Conservation (phyloP, 1,140 invertebrate species). For the Drosophila hydei region DNA sequence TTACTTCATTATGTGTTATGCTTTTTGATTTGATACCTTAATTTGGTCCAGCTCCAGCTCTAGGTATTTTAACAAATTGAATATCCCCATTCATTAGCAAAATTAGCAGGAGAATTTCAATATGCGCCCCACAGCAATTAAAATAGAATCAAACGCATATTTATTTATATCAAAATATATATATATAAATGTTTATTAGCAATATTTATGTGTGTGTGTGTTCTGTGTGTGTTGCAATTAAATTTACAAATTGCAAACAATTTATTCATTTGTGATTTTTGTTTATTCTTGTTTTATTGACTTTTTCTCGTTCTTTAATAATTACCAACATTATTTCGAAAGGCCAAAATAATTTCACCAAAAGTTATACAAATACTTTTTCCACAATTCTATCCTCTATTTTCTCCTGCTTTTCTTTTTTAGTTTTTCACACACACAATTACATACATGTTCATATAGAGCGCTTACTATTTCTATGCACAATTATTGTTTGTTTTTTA, state of each 20-base stretch:
- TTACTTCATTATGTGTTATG: slow-evolving; percentile 71
- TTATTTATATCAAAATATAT: slow-evolving; percentile 58
- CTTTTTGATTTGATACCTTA: slow-evolving; percentile 71
- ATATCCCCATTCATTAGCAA: slow-evolving; percentile 45
- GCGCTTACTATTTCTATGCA: slow-evolving; percentile 42
- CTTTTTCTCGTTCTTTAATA: slow-evolving; percentile 29
- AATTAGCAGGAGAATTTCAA: slow-evolving; percentile 27
- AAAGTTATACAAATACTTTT: slow-evolving; percentile 12
- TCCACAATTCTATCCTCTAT: slow-evolving; percentile 9
- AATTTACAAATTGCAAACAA: slow-evolving; percentile 42
- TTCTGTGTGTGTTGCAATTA: slow-evolving; percentile 30
- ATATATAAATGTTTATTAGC: slow-evolving; percentile 68
- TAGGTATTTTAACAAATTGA: slow-evolving; percentile 43
- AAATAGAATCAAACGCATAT: slow-evolving; percentile 36
- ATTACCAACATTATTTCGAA: slow-evolving; percentile 24
- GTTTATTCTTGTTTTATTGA: slow-evolving; percentile 33
- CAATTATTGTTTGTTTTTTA: slow-evolving; percentile 49
- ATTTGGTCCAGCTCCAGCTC: slow-evolving; percentile 30
- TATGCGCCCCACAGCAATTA: slow-evolving; percentile 26
- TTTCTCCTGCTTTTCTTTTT: too few relatives aligned
- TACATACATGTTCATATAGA: slow-evolving; percentile 5
- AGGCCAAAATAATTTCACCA: slow-evolving; percentile 33
- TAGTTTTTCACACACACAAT: slow-evolving; percentile 36
- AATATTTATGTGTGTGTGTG: slow-evolving; percentile 49
- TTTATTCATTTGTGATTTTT: slow-evolving; percentile 33